phyloP scores from a whole-genome alignment of 1,140 invertebrate genomes.

The Calosoma granatense region DNA sequence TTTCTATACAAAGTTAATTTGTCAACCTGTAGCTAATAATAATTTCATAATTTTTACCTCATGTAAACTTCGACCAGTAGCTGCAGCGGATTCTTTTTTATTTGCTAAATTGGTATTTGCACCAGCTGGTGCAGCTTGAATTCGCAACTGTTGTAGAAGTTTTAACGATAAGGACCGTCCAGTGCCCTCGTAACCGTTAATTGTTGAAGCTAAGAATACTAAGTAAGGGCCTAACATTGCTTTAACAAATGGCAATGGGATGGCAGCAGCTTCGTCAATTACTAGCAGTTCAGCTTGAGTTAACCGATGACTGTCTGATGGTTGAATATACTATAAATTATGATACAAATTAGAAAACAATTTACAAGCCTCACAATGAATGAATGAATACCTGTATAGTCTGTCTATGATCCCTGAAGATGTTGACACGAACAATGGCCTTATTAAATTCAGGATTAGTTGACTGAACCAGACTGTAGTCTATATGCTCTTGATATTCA shows the following conservation, averaged over 20 bases:
- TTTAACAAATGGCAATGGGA: constrained; percentile 89
- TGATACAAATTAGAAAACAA: constrained; percentile 6
- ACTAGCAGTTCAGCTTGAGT: constrained; percentile 90
- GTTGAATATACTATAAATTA: constrained; percentile 79
- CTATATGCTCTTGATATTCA: constrained; percentile 92
- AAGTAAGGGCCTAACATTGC: constrained; percentile 86
- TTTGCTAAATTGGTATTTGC: constrained; percentile 36
- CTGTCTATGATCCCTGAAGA: constrained; percentile 87
- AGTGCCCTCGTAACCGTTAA: constrained; percentile 98
- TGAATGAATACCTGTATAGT: constrained; percentile 77
- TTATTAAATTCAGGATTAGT: constrained; percentile 96
- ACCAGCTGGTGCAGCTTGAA: constrained; percentile 42
- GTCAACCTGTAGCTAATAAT: no score
- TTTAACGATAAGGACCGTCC: constrained; percentile 93
- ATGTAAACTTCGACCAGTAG: constrained; percentile 39
- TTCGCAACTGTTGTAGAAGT: constrained; percentile 79
- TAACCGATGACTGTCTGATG: constrained; percentile 78
- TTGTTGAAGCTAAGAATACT: constrained; percentile 93
- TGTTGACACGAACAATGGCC: constrained; percentile 87
- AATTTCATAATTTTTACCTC: constrained; percentile 35
- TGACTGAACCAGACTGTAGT: constrained; percentile 93
- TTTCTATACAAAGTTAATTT: constrained; percentile 2
- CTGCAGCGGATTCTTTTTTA: constrained; percentile 34
- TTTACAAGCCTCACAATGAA: not conserved
- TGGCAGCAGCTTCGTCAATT: constrained; percentile 98